Percentiles rank a stretch among this genome's conserved stretches.
phyloP scores from a whole-genome alignment of 2,888 invertebrate species.

The Rhorus exstirpatorius region DNA sequence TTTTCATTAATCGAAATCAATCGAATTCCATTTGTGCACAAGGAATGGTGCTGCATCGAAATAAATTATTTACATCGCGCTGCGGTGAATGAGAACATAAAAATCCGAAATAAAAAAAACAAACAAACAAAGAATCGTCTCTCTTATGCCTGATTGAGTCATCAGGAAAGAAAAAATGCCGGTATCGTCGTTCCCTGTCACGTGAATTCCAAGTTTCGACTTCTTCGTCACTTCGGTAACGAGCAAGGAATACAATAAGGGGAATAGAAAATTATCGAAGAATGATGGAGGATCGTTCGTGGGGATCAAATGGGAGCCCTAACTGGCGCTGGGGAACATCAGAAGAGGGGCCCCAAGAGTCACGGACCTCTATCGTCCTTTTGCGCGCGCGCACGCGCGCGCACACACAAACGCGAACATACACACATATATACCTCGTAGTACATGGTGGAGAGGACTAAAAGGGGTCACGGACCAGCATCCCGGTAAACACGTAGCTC shows the following conservation, averaged over 20 bases:
- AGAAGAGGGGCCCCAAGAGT: constrained; percentile 50
- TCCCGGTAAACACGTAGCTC: constrained; percentile 66
- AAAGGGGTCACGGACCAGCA: constrained; percentile 75
- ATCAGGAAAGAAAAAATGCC: constrained; percentile 36
- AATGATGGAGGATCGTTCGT: constrained; percentile 52
- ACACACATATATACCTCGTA: constrained; percentile 3
- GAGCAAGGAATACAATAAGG: constrained; percentile 17
- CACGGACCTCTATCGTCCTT: constrained; percentile 59
- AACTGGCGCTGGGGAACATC: constrained; percentile 34
- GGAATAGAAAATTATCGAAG: constrained; percentile 44
- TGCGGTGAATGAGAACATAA: neutral
- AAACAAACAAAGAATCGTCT: neutral
- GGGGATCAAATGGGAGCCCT: constrained; percentile 44
- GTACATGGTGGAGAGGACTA: constrained; percentile 58
- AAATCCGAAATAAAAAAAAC: neutral
- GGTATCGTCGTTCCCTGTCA: constrained; percentile 16
- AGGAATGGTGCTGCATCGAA: neutral
- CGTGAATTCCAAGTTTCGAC: constrained; percentile 33
- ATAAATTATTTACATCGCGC: neutral
- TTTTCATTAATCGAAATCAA: neutral
- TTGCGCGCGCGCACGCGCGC: constrained; percentile 19
- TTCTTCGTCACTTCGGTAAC: constrained; percentile 49
- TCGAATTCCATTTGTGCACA: constrained; percentile 1
- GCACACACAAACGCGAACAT: too few species aligned
- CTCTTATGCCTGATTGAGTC: constrained; percentile 19